Evolutionary conservation across 2,113 vertebrate genomes (phyloP).

Genomic region (Eptesicus fuscus): DNA sequence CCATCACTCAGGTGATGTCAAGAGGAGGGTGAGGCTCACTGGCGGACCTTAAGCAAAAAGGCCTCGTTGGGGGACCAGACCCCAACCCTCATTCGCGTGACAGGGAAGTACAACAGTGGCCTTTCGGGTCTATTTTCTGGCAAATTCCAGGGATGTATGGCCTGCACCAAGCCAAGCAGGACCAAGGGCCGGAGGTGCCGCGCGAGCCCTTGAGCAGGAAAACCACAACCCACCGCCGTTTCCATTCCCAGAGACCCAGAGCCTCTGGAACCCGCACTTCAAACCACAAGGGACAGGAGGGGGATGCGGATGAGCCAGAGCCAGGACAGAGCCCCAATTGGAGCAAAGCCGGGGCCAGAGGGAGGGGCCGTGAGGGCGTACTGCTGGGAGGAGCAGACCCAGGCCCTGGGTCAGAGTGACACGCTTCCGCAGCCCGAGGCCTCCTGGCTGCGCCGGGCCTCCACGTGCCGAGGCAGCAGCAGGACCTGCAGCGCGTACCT

Average conservation of each 20-base stretch:
- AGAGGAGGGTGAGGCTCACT: neutral
- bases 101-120: neutral
- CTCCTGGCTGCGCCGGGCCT: neutral
- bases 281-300: neutral
- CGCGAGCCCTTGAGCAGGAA: no score
- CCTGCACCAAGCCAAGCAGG: neutral
- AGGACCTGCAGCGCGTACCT: neutral
- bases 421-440: no score
- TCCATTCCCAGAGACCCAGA: neutral
- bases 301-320: no score
- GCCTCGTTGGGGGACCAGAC: neutral
- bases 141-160: rapidly evolving
- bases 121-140: neutral
- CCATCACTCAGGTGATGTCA: rapidly evolving
- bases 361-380: neutral
- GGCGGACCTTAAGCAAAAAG: neutral
- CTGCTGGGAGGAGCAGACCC: neutral
- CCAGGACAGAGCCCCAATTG: neutral
- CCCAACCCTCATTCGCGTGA: rapidly evolving
- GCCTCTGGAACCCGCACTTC: rapidly evolving
- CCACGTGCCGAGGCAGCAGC: neutral
- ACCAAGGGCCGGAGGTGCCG: neutral
- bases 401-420: neutral
- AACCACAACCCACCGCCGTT: rapidly evolving
- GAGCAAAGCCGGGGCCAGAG: neutral